These are phyloP conservation scores for Drosophila teissieri DNA, from an alignment of 1,140 invertebrate genomes.

Conservation along the genomic window DNA sequence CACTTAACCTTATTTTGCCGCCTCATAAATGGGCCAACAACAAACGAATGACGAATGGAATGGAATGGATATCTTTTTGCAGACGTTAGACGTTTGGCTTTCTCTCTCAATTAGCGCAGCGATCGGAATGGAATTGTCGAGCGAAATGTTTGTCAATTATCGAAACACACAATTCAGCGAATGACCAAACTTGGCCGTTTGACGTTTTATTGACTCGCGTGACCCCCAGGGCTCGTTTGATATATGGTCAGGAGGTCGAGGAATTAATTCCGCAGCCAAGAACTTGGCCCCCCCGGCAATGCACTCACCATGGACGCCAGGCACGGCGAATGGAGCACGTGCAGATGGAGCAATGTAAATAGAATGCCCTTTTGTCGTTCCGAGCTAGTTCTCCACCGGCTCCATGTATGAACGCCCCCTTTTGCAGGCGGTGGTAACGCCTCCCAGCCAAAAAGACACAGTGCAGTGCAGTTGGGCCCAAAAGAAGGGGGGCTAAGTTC, in stretches of 20 bases:
- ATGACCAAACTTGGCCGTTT: conserved; percentile 29
- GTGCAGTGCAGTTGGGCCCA: background rate
- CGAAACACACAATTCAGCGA: conserved; percentile 35
- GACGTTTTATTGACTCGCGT: conserved; percentile 47
- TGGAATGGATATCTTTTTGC: conserved; percentile 24
- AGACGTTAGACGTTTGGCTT: conserved; percentile 22
- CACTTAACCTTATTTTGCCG: conserved; percentile 74
- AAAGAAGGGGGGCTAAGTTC: background rate
- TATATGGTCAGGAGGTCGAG: conserved; percentile 39
- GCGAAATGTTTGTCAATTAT: conserved; percentile 46
- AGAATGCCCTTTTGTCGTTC: conserved; percentile 60
- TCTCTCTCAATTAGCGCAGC: conserved; percentile 46
- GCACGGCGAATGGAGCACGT: conserved; percentile 20
- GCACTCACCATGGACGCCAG: conserved; percentile 4
- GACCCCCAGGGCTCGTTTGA: conserved; percentile 41
- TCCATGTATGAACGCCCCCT: conserved; percentile 67
- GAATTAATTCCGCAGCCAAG: conserved; percentile 46
- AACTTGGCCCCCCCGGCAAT: conserved; percentile 36
- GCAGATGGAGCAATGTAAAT: conserved; percentile 64
- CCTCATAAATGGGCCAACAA: conserved; percentile 72
- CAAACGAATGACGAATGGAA: conserved; percentile 18
- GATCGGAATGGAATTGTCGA: conserved; percentile 35
- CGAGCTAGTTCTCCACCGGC: conserved; percentile 52
- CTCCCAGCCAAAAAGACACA: conserved; percentile 29
- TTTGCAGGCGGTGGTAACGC: conserved; percentile 71